Evolutionary conservation across 2,113 vertebrate species (phyloP).

Genomic region (Muntiacus reevesi): DNA sequence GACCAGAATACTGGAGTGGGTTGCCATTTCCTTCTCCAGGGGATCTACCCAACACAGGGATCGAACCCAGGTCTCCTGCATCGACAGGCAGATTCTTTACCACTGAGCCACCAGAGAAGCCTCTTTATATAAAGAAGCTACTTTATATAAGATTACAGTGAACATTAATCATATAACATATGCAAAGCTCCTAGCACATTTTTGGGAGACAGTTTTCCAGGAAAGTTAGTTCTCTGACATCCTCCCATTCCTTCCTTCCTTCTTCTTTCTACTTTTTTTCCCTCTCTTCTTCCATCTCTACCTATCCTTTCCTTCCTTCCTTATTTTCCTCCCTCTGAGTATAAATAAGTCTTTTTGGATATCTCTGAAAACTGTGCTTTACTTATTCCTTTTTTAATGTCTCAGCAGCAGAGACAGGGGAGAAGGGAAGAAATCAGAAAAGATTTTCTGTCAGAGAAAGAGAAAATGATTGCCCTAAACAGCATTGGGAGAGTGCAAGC

Average conservation of each 20-base stretch:
- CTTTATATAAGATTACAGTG: background rate
- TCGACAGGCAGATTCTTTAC: background rate
- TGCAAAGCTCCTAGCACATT: background rate
- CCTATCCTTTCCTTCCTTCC: background rate
- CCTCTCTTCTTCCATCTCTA: background rate
- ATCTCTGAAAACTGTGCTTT: background rate
- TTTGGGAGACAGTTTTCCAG: background rate
- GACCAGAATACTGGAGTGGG: background rate
- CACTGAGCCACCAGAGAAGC: background rate
- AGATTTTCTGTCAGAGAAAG: background rate
- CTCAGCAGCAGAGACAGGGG: background rate
- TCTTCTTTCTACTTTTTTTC: background rate
- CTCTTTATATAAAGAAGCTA: background rate
- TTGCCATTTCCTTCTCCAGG: background rate
- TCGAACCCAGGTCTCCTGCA: background rate
- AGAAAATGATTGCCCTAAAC: background rate
- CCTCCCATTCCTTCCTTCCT: background rate
- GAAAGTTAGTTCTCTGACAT: background rate
- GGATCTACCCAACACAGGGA: background rate
- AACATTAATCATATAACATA: background rate
- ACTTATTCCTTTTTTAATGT: background rate
- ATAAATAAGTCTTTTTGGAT: background rate
- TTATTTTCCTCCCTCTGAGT: background rate
- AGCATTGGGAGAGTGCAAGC: background rate
- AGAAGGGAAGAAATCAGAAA: background rate